Percentiles rank a stretch among this genome's conserved stretches.
Evolutionary conservation across 2,888 invertebrate species (phyloP).

Genomic region (Hyles lineata): DNA sequence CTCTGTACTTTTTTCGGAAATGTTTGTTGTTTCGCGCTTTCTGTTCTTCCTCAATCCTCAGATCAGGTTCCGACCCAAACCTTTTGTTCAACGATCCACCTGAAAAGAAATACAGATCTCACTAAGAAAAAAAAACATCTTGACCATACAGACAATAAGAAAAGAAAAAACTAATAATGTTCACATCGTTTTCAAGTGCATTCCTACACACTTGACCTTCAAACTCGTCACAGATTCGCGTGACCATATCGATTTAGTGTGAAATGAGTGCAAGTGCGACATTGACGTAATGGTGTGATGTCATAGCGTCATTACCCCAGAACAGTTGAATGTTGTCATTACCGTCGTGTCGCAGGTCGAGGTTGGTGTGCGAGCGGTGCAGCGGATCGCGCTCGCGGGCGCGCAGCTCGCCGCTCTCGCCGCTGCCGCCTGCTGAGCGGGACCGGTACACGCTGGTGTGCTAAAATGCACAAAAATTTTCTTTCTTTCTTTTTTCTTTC

Average conservation of each 20-base stretch:
- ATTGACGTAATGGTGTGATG: not conserved
- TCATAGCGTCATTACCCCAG: not conserved
- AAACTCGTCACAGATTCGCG: not conserved
- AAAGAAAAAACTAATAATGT: not conserved
- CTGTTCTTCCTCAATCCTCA: slow-evolving; percentile 79
- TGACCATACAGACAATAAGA: not conserved
- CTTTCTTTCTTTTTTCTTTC: not conserved
- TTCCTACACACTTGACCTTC: not conserved
- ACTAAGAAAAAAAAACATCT: not conserved
- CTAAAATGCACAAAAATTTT: slow-evolving; percentile 50
- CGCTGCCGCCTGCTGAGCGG: slow-evolving; percentile 70
- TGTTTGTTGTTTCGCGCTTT: slow-evolving; percentile 76
- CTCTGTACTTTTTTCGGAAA: slow-evolving; percentile 91
- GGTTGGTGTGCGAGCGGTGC: slow-evolving; percentile 79
- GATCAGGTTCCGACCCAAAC: slow-evolving; percentile 91
- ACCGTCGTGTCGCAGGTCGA: slow-evolving; percentile 76
- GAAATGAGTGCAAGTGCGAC: slow-evolving; percentile 5
- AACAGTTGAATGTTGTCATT: slow-evolving; percentile 37
- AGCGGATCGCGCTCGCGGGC: slow-evolving; percentile 74
- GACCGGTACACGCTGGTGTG: slow-evolving; percentile 77
- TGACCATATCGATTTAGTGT: not conserved
- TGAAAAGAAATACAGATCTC: slow-evolving; percentile 46
- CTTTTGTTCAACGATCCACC: slow-evolving; percentile 78
- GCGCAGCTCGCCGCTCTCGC: slow-evolving; percentile 60
- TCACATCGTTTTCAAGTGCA: not conserved